These are phyloP conservation scores for Champsocephalus gunnari DNA, from an alignment of 2,797 vertebrate species.

Conservation along the genomic window DNA sequence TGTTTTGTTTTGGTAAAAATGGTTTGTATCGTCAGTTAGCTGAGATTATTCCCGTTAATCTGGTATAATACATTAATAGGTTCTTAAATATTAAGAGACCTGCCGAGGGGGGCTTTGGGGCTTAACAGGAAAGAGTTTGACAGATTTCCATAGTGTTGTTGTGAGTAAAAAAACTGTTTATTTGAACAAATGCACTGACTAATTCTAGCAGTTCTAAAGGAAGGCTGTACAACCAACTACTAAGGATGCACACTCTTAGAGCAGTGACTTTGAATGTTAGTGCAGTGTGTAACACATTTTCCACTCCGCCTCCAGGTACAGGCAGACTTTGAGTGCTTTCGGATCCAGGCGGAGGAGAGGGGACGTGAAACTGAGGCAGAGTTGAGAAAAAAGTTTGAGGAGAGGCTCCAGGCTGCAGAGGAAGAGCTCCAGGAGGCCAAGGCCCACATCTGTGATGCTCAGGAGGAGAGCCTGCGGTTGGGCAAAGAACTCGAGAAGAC, in stretches of 20 bases:
- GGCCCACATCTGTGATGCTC: slow-evolving; percentile 62
- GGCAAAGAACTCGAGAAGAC: slow-evolving; percentile 76
- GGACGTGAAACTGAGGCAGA: slow-evolving; percentile 82
- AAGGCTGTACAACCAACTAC: not conserved
- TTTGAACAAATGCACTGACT: not conserved
- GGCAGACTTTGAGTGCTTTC: slow-evolving; percentile 79
- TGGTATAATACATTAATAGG: too few species aligned
- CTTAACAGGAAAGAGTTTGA: not conserved
- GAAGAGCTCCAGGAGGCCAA: slow-evolving; percentile 79
- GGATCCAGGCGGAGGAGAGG: slow-evolving; percentile 83
- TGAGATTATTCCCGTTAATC: too few species aligned
- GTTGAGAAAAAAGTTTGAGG: slow-evolving; percentile 85
- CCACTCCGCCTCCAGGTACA: slow-evolving; percentile 70
- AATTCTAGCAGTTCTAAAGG: not conserved
- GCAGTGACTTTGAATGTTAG: not conserved
- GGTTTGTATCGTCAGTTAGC: too few species aligned
- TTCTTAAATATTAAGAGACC: too few species aligned
- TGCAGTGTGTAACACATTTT: not conserved
- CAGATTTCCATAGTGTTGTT: not conserved
- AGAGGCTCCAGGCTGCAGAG: slow-evolving; percentile 78
- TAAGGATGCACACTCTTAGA: not conserved
- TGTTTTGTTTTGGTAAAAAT: too few species aligned
- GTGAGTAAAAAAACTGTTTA: not conserved
- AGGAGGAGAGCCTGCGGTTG: slow-evolving; percentile 73
- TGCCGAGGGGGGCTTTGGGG: too few species aligned